These are phyloP conservation scores for Agrypnia vestita DNA, from an alignment of 1,140 invertebrate genomes.

Conservation along the genomic window DNA sequence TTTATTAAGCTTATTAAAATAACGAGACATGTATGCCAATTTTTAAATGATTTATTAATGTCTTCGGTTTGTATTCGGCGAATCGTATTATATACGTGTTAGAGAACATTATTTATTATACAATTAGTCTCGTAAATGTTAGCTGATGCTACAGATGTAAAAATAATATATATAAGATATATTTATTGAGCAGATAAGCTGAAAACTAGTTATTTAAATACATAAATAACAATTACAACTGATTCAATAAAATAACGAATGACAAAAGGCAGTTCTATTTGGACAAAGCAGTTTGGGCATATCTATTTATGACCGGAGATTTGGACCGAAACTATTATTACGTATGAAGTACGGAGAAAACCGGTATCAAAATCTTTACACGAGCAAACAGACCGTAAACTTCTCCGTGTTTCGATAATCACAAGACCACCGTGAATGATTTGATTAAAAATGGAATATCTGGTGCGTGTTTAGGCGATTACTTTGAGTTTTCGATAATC, in stretches of 20 bases:
- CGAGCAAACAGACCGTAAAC: not conserved
- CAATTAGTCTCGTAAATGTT: not conserved
- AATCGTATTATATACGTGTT: not conserved
- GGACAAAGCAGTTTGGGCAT: not conserved
- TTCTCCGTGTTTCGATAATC: not conserved
- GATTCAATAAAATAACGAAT: not conserved
- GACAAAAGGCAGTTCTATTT: not conserved
- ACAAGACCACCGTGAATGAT: conserved; percentile 26
- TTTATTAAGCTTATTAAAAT: not conserved
- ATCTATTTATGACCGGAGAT: not conserved
- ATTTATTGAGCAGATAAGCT: not conserved
- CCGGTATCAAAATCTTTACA: conserved; percentile 8
- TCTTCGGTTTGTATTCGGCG: not conserved
- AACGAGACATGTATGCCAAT: not conserved
- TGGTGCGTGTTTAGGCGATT: not conserved
- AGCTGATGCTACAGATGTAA: not conserved
- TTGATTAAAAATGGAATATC: not conserved
- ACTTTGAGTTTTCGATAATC: not conserved
- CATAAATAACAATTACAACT: not conserved
- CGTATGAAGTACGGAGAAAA: not conserved
- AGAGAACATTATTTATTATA: not conserved
- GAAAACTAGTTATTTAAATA: not conserved
- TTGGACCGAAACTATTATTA: conserved; percentile 25
- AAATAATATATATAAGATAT: not conserved
- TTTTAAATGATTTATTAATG: not conserved